Base-by-base conservation (phyloP, 1,140 invertebrate species). In the Brachionus koreanus region DNA sequence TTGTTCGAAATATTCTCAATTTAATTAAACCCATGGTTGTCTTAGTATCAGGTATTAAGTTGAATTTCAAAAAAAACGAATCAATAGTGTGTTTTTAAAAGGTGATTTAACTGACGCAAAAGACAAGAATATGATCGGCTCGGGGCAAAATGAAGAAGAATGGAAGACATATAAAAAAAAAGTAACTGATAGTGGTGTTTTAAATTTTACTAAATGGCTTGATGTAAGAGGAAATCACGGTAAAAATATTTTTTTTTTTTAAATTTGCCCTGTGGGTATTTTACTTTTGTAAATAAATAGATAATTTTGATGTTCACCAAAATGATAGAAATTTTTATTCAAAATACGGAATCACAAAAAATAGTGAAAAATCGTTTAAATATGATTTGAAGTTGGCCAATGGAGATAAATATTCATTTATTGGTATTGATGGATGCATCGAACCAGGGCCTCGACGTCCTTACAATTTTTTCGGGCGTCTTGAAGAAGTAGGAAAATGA, bases 191-290 rank as follows among this genome's bases (percentile, higher is more conserved):
- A 92, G 91, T 83, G 90, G 92, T 84, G 42, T 84, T 63, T 37
- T 82, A 12, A 89, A 92, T 65, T 92, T 91, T 86, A 94, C 93
- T 4, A 88, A 91, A 9, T 97, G 95, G 94, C 88, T 97, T 61
- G 95, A 97, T 89, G 93, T 96, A 82, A 90, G 95, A 88, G 95
- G 95, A 87, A 97, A 97, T 91, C 95, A 97, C 92, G 95, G 94
- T 95, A 90, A 87, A 84, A 84, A 65, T 23, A 25, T 35, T 33
- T 42, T 19, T 35, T 10, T 12, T 10, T n/a, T 39, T 67, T 16
- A 69, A 33, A 67, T 69, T 46, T 37, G 42, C 19, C 6, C 25
- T 49, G 19, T 33, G 43, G 12, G 1, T 77, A 25, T n/a, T 61
- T 10, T 16, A 79, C 19, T 83, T 77, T 5, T 16, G 52, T n/a